phyloP scores from a whole-genome alignment of 2,113 vertebrate species.

The Pteruthius melanotis region DNA sequence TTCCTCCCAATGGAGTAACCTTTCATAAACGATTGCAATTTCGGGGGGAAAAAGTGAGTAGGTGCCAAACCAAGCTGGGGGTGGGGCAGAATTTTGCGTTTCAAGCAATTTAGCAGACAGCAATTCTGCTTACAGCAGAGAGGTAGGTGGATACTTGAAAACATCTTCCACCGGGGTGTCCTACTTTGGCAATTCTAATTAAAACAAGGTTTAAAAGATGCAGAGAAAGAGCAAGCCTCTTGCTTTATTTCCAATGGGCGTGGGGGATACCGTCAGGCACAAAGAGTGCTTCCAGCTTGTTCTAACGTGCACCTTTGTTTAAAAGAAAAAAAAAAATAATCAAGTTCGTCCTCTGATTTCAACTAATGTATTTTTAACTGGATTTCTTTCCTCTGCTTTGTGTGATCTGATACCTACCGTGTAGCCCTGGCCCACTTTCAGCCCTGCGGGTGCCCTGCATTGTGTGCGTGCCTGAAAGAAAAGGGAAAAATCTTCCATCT shows the following conservation, averaged over 20 bases:
- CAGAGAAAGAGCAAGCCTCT: constrained; percentile 3
- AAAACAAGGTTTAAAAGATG: constrained; percentile 41
- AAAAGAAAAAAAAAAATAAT: constrained; percentile 64
- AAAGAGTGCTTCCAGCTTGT: constrained; percentile 36
- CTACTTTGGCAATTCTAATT: constrained; percentile 59
- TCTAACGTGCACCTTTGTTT: constrained; percentile 71
- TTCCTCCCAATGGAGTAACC: neutral
- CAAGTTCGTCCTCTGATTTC: constrained; percentile 73
- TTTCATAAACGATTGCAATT: neutral
- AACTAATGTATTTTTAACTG: constrained; percentile 55
- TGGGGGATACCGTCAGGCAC: constrained; percentile 18
- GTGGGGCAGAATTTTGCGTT: constrained; percentile 30
- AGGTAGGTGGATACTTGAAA: constrained; percentile 32
- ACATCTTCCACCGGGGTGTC: neutral
- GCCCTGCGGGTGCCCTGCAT: constrained; percentile 17
- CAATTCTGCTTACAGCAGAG: constrained; percentile 25
- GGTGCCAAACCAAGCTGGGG: neutral
- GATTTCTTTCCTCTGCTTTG: constrained; percentile 11
- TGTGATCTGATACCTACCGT: constrained; percentile 25
- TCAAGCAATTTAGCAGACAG: constrained; percentile 19
- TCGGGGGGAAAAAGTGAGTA: neutral
- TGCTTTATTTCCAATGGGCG: constrained; percentile 44
- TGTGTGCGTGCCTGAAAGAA: neutral
- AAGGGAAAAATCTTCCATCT: neutral
- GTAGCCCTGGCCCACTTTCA: constrained; percentile 54